Evolutionary conservation across 2,113 vertebrate genomes (phyloP).

Genomic region (Pseudorasbora parva): DNA sequence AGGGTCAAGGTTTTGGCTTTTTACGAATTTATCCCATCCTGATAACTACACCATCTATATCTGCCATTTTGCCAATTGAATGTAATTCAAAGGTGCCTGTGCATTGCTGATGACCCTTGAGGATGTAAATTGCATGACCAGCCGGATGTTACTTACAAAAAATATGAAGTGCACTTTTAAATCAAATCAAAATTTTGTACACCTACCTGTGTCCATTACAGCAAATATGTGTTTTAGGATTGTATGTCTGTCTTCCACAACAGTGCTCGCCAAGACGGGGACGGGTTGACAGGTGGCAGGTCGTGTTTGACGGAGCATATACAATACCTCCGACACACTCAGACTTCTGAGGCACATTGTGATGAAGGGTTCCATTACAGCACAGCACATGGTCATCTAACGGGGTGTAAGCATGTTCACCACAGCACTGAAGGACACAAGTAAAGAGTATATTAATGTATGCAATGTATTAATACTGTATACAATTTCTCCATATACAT

Average conservation of each 20-base stretch:
- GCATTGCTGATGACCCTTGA: not conserved
- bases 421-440: constrained; percentile 44
- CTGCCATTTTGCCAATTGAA: not conserved
- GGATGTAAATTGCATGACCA: not conserved
- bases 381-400: constrained; percentile 17
- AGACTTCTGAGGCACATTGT: not conserved
- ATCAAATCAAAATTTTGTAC: not conserved
- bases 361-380: constrained; percentile 31
- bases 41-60: not conserved
- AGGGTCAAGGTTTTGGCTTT: not conserved
- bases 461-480: not conserved
- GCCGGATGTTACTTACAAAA: not conserved
- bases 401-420: not conserved
- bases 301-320: not conserved
- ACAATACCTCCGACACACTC: not conserved
- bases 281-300: not conserved
- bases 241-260: constrained; percentile 31
- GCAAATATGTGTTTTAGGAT: constrained; percentile 29
- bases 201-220: constrained; percentile 47
- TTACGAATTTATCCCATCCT: not conserved
- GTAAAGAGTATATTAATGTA: not conserved
- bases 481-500: not conserved
- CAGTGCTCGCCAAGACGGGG: constrained; percentile 13
- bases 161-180: not conserved
- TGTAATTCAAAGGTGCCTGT: not conserved